These are phyloP conservation scores for Neomonachus schauinslandi DNA, from an alignment of 2,113 vertebrate genomes.

Conservation along the genomic window DNA sequence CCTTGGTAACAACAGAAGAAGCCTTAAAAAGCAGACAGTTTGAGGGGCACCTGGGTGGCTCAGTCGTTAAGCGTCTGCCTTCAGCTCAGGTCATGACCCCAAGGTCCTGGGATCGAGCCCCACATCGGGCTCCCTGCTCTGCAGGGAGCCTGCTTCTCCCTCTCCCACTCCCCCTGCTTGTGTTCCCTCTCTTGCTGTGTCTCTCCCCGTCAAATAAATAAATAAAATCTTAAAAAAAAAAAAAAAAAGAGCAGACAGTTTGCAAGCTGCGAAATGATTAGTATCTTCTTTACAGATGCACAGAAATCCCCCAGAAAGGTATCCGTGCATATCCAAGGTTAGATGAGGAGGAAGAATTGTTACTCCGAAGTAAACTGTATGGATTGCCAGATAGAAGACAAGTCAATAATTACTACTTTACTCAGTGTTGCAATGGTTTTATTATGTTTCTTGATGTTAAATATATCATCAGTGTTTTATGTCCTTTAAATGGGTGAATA, in stretches of 20 bases:
- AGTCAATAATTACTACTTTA: not conserved
- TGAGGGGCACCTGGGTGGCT: too few species aligned
- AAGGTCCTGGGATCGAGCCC: too few species aligned
- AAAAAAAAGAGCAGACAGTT: not conserved
- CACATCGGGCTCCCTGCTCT: too few species aligned
- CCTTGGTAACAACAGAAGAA: not conserved
- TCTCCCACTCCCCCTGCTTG: too few species aligned
- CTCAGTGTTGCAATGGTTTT: not conserved
- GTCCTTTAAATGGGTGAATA: not conserved
- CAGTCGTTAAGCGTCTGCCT: too few species aligned
- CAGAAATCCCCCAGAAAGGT: not conserved
- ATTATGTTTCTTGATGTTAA: not conserved
- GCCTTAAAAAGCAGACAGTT: not conserved
- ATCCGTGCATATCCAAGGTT: not conserved
- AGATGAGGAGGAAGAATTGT: not conserved
- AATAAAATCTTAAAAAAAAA: not conserved
- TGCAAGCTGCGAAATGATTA: not conserved
- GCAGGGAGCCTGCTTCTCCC: too few species aligned
- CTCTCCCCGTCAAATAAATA: too few species aligned
- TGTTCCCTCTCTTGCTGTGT: too few species aligned
- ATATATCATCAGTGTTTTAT: not conserved
- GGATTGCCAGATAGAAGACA: not conserved
- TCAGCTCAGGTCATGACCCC: too few species aligned
- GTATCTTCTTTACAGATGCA: not conserved
- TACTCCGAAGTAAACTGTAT: not conserved